Conservation (phyloP, 1,140 invertebrate genomes). For the Diachasmimorpha longicaudata region DNA sequence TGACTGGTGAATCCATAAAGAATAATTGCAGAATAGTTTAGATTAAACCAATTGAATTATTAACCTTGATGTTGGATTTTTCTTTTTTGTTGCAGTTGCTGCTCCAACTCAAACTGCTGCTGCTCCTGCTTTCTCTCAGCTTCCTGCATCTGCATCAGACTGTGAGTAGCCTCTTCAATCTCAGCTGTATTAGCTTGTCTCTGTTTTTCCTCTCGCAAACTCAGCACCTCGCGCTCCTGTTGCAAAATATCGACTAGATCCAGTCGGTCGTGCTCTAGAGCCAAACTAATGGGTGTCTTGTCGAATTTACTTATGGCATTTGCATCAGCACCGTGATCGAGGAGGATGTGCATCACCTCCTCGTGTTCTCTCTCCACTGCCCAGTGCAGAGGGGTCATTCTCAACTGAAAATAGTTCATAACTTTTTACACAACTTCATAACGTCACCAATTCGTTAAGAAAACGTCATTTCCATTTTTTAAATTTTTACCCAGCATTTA, state of each 20-base stretch:
- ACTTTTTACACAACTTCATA: neutral
- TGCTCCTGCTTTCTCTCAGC: constrained; percentile 39
- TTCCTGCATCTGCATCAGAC: constrained; percentile 48
- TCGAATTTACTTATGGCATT: constrained; percentile 80
- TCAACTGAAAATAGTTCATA: constrained; percentile 66
- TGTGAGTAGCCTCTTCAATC: constrained; percentile 53
- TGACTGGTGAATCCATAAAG: too few relatives aligned
- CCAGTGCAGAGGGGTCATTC: constrained; percentile 96
- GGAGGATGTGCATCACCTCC: constrained; percentile 72
- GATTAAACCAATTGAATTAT: neutral
- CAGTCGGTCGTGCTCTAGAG: constrained; percentile 68
- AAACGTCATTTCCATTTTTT: too few relatives aligned
- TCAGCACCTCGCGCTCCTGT: constrained; percentile 57
- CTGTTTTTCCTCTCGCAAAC: constrained; percentile 49
- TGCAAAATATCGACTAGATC: constrained; percentile 71
- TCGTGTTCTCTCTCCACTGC: constrained; percentile 84
- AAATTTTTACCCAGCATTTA: too few relatives aligned
- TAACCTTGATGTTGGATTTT: constrained; percentile 43
- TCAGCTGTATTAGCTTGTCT: constrained; percentile 48
- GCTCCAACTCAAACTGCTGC: constrained; percentile 38
- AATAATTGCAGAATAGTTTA: neutral
- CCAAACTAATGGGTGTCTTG: constrained; percentile 81
- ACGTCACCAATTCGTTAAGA: too few relatives aligned
- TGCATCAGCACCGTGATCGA: constrained; percentile 76
- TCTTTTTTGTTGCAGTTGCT: constrained; percentile 39